Percentiles rank a stretch among this genome's conserved stretches.
phyloP scores from a whole-genome alignment of 2,797 vertebrate genomes.

The Crenuchus spilurus region DNA sequence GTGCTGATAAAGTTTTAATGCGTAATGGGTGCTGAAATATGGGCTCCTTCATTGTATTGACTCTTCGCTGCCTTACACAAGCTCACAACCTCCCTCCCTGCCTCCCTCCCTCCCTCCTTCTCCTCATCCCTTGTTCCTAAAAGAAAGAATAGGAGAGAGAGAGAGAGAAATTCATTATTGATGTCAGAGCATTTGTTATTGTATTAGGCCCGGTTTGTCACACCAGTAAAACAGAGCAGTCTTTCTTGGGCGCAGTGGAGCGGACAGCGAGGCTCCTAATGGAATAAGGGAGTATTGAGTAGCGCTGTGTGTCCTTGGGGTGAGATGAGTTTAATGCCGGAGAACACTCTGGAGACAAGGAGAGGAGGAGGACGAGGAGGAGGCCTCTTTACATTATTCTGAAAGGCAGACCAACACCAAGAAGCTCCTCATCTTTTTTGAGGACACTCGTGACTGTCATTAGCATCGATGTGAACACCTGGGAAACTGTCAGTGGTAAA shows the following conservation, averaged over 20 bases:
- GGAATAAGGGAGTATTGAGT: conserved; percentile 62
- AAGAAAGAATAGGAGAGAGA: conserved; percentile 4
- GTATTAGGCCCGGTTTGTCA: conserved; percentile 62
- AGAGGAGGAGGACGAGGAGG: conserved; percentile 2
- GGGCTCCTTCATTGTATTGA: conserved; percentile 49
- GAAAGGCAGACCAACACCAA: neutral
- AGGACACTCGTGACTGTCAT: too few relatives aligned
- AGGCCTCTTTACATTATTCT: neutral
- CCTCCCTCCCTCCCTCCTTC: conserved; percentile 28
- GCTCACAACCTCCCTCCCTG: conserved; percentile 56
- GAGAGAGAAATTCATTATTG: conserved; percentile 63
- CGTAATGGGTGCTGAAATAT: conserved; percentile 54
- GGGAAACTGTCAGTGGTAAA: too few relatives aligned
- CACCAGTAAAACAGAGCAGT: conserved; percentile 51
- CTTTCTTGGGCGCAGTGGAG: conserved; percentile 42
- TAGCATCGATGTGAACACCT: too few relatives aligned
- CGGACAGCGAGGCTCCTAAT: conserved; percentile 61
- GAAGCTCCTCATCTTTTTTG: too few relatives aligned
- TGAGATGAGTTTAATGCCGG: conserved; percentile 58
- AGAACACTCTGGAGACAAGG: conserved; percentile 40
- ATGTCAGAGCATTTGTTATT: conserved; percentile 69
- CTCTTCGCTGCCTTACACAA: conserved; percentile 22
- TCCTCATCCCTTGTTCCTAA: conserved; percentile 43
- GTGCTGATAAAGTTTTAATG: conserved; percentile 75
- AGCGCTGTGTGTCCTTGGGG: conserved; percentile 68